Evolutionary conservation across 2,113 vertebrate species (phyloP), one percentile per base, ranked within the genome.

Genomic region (Perca fluviatilis): DNA sequence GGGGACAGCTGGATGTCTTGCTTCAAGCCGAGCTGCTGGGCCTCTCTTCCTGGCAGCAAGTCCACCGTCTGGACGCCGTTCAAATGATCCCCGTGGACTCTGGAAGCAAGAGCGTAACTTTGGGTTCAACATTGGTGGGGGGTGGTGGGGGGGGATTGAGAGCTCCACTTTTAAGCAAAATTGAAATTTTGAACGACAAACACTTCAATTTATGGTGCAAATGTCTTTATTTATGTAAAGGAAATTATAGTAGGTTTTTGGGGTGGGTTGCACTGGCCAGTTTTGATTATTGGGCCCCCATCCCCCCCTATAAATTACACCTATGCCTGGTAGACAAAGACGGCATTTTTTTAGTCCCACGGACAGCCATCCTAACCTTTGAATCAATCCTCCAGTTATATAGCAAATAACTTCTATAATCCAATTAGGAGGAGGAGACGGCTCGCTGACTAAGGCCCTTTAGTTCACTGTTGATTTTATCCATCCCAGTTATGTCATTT

Each of bases 1-100:
- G 92, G 83, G 27, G 90, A 83, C 53, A 92, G 89, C 79, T 86
- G 91, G 65, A 91, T 86, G 79, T 90, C 89, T 73, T 90, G 77
- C 67, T 89, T 87, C 51, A 85, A 77, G 80, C 70, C 71, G 46
- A 60, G 86, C 78, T 86, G 80, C 67, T 74, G 84, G 84, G 72
- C 82, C 51, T 84, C 85, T 81, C 75, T 89, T 83, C 79, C 89
- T 84, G 88, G 60, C 84, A 77, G 76, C 82, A 87, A 50, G 66
- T 88, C 53, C 54, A 12, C 83, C 62, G 82, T 80, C 83, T 93
- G 92, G 79, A 91, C 84, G 78, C 65, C 90, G 70, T 88, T 91
- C 87, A 83, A 85, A 81, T 62, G 73, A 80, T 88, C 84, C 46
- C 36, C 27, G 74, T 43, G 79, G 61, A 91, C 86, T 69, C 93